Base-by-base conservation (phyloP, 2,113 vertebrate genomes). In the Podocnemis expansa region DNA sequence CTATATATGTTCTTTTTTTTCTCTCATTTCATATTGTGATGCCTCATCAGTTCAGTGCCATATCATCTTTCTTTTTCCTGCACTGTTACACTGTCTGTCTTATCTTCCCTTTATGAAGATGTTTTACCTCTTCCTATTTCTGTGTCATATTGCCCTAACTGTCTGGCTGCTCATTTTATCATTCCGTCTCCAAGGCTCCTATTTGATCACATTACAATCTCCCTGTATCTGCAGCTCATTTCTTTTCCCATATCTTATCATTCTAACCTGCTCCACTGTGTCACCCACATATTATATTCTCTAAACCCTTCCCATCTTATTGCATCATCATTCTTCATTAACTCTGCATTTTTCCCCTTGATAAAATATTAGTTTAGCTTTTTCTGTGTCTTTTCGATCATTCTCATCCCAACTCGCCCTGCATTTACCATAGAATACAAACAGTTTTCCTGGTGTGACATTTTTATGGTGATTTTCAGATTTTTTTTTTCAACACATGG, bases 271-370 rank as follows among this genome's bases (percentile, higher is more conserved):
- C 31, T 38, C 80, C 63, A 8, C 70, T 79, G 31, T 60, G n/a
- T 79, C 49, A 49, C 41, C 56, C 73, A 41, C 43, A 47, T 58
- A n/a, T 41, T 81, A 4, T 58, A 49, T 82, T 80, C 54, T 80
- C 75, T 75, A 51, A 67, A n/a, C 22, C 47, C 27, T 54, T 78
- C 80, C 63, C 55, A 63, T 79, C 31, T 84, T 92, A 84, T 63
- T 75, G 81, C n/a, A 80, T 80, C 87, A 43, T 88, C 76, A 88
- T 88, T 84, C 82, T 84, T 92, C 81, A 75, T 84, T 89, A 84
- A 80, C 86, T 63, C 38, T 47, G 52, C 41, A 27, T 25, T 70
- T 67, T 49, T 8, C 78, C 60, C 76, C 78, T 29, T 41, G 51
- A 80, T 90, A 80, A 41, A 55, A 73, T 80, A 80, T 85, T 70